These are phyloP conservation scores for Myrmophylax atrothorax DNA, from an alignment of 2,113 vertebrate species.

Conservation along the genomic window DNA sequence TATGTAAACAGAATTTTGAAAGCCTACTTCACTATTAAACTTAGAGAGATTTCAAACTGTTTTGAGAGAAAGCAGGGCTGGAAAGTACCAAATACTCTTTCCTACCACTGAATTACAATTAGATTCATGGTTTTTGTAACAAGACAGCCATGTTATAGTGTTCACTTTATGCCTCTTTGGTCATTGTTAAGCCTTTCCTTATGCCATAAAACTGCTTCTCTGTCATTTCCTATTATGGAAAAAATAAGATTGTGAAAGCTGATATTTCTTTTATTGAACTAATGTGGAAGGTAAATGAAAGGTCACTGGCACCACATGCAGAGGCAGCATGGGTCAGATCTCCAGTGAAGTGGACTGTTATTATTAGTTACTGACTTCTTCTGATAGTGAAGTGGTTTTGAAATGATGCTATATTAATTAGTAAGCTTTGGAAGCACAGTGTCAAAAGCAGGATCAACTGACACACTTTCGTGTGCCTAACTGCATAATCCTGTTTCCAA, in stretches of 20 bases:
- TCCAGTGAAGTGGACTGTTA: neutral
- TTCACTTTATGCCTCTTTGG: neutral
- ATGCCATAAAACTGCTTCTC: neutral
- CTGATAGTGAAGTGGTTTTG: neutral
- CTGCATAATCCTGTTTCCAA: conserved; percentile 24
- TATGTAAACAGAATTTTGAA: neutral
- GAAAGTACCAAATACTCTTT: neutral
- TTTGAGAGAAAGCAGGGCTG: neutral
- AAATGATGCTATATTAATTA: conserved; percentile 19
- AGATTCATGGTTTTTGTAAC: neutral
- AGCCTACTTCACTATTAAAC: neutral
- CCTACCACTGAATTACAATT: neutral
- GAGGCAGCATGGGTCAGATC: neutral
- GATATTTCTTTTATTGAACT: neutral
- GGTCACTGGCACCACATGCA: neutral
- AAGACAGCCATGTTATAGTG: neutral
- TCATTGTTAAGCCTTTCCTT: neutral
- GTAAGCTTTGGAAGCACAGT: neutral
- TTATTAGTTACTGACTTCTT: conserved; percentile 22
- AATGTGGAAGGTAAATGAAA: neutral
- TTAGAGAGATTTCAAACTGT: neutral
- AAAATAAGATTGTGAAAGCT: neutral
- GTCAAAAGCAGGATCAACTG: conserved; percentile 1
- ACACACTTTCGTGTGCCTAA: neutral
- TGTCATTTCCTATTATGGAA: neutral